Percentiles rank a stretch among this genome's conserved stretches.
Evolutionary conservation across 2,797 vertebrate species (phyloP).

Genomic region (Coranthus polyacanthus): DNA sequence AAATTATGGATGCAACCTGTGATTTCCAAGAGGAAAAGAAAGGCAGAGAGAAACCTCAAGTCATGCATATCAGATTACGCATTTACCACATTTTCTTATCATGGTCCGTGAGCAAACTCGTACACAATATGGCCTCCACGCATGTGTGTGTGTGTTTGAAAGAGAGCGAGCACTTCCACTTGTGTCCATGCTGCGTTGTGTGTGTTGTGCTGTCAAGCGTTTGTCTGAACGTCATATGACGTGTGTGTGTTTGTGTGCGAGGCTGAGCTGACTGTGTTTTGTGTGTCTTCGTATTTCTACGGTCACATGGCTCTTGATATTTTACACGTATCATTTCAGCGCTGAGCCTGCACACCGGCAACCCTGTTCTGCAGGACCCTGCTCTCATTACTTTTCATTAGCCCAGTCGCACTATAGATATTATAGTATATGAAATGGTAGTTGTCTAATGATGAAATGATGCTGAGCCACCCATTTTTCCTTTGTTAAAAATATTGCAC

Average conservation of each 20-base stretch:
- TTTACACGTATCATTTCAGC: conserved; percentile 17
- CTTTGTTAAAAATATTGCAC: conserved; percentile 30
- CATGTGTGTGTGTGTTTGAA: conserved; percentile 58
- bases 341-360: neutral
- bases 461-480: conserved; percentile 43
- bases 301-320: conserved; percentile 23
- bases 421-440: neutral
- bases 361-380: conserved; percentile 2
- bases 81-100: conserved; percentile 86
- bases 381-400: conserved; percentile 5
- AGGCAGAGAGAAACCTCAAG: conserved; percentile 83
- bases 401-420: conserved; percentile 10
- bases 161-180: conserved; percentile 57
- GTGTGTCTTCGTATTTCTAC: conserved; percentile 20
- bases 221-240: conserved; percentile 58
- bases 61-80: conserved; percentile 88
- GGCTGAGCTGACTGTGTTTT: conserved; percentile 44
- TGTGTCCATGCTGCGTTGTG: conserved; percentile 67
- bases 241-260: conserved; percentile 49
- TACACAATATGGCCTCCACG: conserved; percentile 81
- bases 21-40: conserved; percentile 86
- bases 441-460: conserved; percentile 11
- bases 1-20: conserved; percentile 87
- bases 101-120: conserved; percentile 81
- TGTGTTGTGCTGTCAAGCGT: conserved; percentile 65